phyloP scores from a whole-genome alignment of 2,888 invertebrate genomes.

The Phania funesta region DNA sequence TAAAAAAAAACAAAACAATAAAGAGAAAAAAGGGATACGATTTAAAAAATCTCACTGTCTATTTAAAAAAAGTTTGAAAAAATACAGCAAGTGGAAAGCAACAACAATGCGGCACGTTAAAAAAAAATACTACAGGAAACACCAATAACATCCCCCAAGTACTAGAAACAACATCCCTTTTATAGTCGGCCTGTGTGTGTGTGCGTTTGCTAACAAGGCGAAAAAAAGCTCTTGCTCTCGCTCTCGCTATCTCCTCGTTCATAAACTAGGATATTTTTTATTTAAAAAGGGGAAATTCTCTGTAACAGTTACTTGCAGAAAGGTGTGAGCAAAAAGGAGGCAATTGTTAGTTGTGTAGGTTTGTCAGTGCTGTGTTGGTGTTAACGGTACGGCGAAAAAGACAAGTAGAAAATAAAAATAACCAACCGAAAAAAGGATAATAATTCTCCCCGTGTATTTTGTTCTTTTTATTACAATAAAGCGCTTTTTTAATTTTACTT shows the following conservation, averaged over 20 bases:
- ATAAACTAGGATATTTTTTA: neutral
- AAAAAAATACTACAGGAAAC: slow-evolving; percentile 28
- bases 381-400: slow-evolving; percentile 65
- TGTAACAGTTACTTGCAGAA: slow-evolving; percentile 34
- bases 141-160: slow-evolving; percentile 55
- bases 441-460: slow-evolving; percentile 65
- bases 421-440: slow-evolving; percentile 74
- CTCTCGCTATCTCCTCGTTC: slow-evolving; percentile 38
- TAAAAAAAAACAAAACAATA: slow-evolving; percentile 23
- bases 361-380: slow-evolving; percentile 31
- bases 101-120: slow-evolving; percentile 47
- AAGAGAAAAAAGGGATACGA: slow-evolving; percentile 66
- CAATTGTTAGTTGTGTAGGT: slow-evolving; percentile 20
- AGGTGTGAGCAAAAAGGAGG: slow-evolving; percentile 38
- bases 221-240: slow-evolving; percentile 54
- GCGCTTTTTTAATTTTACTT: slow-evolving; percentile 67
- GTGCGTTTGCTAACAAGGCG: slow-evolving; percentile 39
- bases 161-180: slow-evolving; percentile 70
- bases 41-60: slow-evolving; percentile 59
- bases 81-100: slow-evolving; percentile 55
- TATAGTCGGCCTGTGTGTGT: slow-evolving; percentile 36
- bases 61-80: slow-evolving; percentile 44
- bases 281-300: slow-evolving; percentile 58
- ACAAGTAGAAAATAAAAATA: slow-evolving; percentile 69
- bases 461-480: slow-evolving; percentile 40